phyloP scores from a whole-genome alignment of 2,888 invertebrate genomes.

The Catocala nupta region DNA sequence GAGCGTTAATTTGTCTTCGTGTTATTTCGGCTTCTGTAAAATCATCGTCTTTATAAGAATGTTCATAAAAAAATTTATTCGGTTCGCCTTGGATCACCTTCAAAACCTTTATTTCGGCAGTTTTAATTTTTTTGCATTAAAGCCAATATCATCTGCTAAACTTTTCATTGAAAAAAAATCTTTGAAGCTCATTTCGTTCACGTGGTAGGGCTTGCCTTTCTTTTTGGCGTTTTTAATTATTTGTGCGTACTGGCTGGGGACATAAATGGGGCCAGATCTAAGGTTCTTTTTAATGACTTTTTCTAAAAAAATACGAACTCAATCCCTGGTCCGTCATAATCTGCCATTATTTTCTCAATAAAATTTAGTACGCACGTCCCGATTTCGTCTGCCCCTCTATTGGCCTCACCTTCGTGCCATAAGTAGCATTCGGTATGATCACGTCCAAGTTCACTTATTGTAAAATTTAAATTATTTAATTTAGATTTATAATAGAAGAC shows the following conservation, averaged over 20 bases:
- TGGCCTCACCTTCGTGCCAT: slow-evolving; percentile 19
- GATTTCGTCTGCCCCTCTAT: slow-evolving; percentile 21
- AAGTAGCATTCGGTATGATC: slow-evolving; percentile 16
- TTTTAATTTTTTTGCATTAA: neutral
- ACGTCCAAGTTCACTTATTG: slow-evolving; percentile 10
- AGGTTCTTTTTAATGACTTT: slow-evolving; percentile 14
- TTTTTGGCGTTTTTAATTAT: too few relatives aligned
- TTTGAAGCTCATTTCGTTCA: too few relatives aligned
- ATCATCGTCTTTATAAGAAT: slow-evolving; percentile 11
- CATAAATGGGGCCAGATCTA: too few relatives aligned
- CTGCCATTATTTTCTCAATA: slow-evolving; percentile 9
- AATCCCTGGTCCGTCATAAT: slow-evolving; percentile 9
- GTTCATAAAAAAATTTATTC: slow-evolving; percentile 11
- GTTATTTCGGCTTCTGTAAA: slow-evolving; percentile 10
- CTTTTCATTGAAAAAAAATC: slow-evolving; percentile 6
- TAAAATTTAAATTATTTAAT: slow-evolving; percentile 16
- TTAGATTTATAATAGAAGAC: too few relatives aligned
- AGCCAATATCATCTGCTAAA: neutral
- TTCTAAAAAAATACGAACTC: slow-evolving; percentile 27
- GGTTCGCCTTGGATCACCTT: slow-evolving; percentile 7
- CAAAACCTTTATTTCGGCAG: neutral
- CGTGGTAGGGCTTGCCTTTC: too few relatives aligned
- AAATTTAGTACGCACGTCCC: slow-evolving; percentile 15
- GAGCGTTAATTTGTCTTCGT: slow-evolving; percentile 6
- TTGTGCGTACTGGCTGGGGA: too few relatives aligned